Percentiles rank a stretch among this genome's conserved stretches.
Evolutionary conservation across 2,113 vertebrate genomes (phyloP).

Genomic region (Hippoglossus stenolepis): DNA sequence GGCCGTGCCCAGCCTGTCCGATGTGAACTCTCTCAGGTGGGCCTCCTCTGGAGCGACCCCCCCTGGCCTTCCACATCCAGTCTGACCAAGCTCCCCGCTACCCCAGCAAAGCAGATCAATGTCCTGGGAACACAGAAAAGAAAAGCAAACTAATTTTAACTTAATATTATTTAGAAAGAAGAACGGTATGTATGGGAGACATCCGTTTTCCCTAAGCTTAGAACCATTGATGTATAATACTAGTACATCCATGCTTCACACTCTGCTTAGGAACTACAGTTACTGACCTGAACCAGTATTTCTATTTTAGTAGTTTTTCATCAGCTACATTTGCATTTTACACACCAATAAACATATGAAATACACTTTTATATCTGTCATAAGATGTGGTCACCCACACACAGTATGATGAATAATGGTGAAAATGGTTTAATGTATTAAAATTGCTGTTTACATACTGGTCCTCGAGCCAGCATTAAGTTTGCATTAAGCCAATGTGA

Average conservation of each 20-base stretch:
- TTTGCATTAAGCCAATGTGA: constrained; percentile 40
- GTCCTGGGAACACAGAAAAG: constrained; percentile 16
- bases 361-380: not conserved
- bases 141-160: not conserved
- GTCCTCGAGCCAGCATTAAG: constrained; percentile 6
- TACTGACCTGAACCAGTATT: not conserved
- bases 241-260: not conserved
- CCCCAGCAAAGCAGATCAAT: constrained; percentile 65
- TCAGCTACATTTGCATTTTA: not conserved
- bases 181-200: not conserved
- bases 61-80: constrained; percentile 28
- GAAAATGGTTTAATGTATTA: not conserved
- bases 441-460: not conserved
- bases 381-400: not conserved
- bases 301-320: constrained; percentile 4
- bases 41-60: constrained; percentile 37
- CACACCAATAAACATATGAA: not conserved
- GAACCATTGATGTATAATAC: not conserved
- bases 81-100: constrained; percentile 59
- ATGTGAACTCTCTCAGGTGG: constrained; percentile 45
- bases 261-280: not conserved
- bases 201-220: not conserved
- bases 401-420: not conserved
- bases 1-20: constrained; percentile 34
- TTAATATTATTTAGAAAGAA: not conserved